Base-by-base conservation (phyloP, 2,888 invertebrate genomes). In the Hermaeophaga mercurialis region DNA sequence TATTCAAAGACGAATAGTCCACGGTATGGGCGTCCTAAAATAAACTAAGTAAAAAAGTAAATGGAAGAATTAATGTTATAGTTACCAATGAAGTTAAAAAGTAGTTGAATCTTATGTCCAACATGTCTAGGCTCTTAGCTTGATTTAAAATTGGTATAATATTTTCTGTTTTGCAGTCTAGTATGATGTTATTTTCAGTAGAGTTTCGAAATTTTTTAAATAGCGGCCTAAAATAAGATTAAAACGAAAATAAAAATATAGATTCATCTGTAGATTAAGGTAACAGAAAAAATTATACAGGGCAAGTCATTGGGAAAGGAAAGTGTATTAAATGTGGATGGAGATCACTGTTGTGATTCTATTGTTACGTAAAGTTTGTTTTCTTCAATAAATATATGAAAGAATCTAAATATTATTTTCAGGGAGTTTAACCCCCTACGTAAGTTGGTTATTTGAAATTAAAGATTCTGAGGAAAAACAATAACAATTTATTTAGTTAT, bases 71-170 rank as follows among this genome's bases (percentile, higher is more conserved):
- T 12, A 34, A 12, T 12, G 3, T 12, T 38, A 17, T 48, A 67
- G 74, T 78, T 76, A 87, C 87, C 78, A 87, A 71, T 34, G 83
- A 81, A 0, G 86, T 85, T 38, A 88, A 72, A 43, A 88, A 78
- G 67, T 83, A 86, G 67, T 81, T 83, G 78, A 89, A 88, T 28
- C 67, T 67, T 69, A 88, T 86, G 3, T 87, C 88, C 65, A 94
- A 80, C 79, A 95, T 84, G 57, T 90, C 89, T 5, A 96, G 84
- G 74, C 90, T 86, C 63, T 85, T 82, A 0, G 94, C 92, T 78
- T 94, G 89, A 11, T 81, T 78, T 36, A 78, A 63, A 53, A 75
- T 65, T 17, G 80, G 78, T 1, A 82, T 65, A 8, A 91, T 80
- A 64, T 85, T 84, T 8, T 86, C 83, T 0, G 84, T 78, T 3